Evolutionary conservation across 2,113 vertebrate species (phyloP).

Genomic region (Sisor rabdophorus): DNA sequence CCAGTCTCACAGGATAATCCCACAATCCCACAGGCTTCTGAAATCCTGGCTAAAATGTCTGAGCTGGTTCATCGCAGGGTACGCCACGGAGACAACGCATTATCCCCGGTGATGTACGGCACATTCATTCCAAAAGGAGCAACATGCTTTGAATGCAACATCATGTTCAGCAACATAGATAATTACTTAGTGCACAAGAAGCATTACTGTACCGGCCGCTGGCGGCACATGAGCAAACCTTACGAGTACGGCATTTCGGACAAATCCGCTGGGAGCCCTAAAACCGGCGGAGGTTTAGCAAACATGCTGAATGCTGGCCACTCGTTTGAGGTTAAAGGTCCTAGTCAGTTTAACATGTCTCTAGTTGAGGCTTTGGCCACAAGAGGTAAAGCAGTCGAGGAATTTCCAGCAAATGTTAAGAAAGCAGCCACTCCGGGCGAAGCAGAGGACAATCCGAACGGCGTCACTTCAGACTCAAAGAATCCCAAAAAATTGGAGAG

Average conservation of each 20-base stretch:
- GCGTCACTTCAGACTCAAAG: conserved; percentile 72
- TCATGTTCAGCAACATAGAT: conserved; percentile 84
- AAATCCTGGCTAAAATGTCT: conserved; percentile 88
- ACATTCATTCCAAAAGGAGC: conserved; percentile 83
- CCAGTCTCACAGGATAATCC: conserved; percentile 82
- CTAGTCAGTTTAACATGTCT: conserved; percentile 72
- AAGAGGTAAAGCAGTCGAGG: conserved; percentile 74
- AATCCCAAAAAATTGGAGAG: conserved; percentile 66
- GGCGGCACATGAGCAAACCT: conserved; percentile 82
- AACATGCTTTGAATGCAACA: conserved; percentile 87
- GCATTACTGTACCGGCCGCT: conserved; percentile 84
- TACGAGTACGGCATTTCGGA: conserved; percentile 73
- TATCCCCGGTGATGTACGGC: conserved; percentile 81
- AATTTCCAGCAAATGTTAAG: conserved; percentile 70
- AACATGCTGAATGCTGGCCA: conserved; percentile 69
- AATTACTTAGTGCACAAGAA: conserved; percentile 90
- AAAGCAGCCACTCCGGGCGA: conserved; percentile 67
- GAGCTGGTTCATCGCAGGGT: conserved; percentile 83
- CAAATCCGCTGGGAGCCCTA: conserved; percentile 77
- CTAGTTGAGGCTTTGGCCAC: conserved; percentile 73
- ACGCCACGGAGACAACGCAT: conserved; percentile 77
- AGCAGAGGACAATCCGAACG: conserved; percentile 74
- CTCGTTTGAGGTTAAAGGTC: conserved; percentile 71
- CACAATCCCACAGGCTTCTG: conserved; percentile 83
- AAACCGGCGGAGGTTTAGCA: conserved; percentile 67